Evolutionary conservation across 2,888 invertebrate genomes (phyloP), one percentile per base, ranked within the genome.

Genomic region (Smittia aterrima): DNA sequence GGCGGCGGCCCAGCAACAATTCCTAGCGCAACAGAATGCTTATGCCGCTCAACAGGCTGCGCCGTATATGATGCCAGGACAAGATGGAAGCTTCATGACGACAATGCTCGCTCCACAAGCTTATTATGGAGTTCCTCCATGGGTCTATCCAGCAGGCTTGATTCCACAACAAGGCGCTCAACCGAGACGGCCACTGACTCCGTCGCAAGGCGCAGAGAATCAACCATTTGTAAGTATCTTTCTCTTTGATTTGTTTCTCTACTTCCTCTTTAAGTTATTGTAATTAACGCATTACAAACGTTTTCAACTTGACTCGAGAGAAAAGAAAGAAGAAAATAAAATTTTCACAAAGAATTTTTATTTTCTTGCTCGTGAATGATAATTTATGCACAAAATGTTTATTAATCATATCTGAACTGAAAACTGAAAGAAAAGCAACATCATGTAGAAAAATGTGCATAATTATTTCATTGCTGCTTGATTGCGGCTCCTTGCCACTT

Each of bases 101-200:
- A 89, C 92, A 75, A 86, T 95, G 80, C 90, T 92, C 79, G 90
- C 93, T 80, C 95, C 95, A 72, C 96, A 95, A 80, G 40, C 70
- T 1, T 96, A 97, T 85, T 96, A 96, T 83, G 92, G 93, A 75
- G 92, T 95, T 77, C 90, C 91, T 72, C 95, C 95, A 32, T 96
- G 96, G 95, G 93, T 96, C 80, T 96, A 96, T 85, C 95, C 95
- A 54, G 89, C 92, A 64, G 89, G 90, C 80, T 85, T 90, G 78
- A 87, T 90, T 79, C 90, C 90, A 78, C 90, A 89, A 79, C 85
- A 86, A 77, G 85, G 87, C 78, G 85, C 87, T 80, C 89, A 88
- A 78, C 90, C 90, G 78, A 86, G 92, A 76, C 86, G 93, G 81
- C 93, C 92, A 77, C 87, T 92, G 78, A 92, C 92, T 76, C 92